These are phyloP conservation scores for Anguilla marmorata DNA, from an alignment of 2,797 vertebrate species.

Conservation along the genomic window DNA sequence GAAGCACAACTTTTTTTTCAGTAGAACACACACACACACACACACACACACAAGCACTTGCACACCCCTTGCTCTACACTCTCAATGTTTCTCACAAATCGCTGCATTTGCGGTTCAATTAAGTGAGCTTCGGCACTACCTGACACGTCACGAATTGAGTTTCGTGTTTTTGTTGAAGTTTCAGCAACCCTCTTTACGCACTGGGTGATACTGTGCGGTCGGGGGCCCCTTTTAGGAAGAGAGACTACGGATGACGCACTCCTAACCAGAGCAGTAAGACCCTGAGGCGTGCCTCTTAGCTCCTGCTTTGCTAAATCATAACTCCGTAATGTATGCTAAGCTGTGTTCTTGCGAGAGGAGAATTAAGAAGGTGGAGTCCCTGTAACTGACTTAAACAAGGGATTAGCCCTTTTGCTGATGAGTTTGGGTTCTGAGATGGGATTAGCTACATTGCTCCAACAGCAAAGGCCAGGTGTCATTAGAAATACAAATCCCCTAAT, in stretches of 20 bases:
- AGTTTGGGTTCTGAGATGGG: constrained; percentile 74
- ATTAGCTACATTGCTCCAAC: constrained; percentile 79
- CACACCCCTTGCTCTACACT: background rate
- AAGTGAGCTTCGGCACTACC: background rate
- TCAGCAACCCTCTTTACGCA: constrained; percentile 43
- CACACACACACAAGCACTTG: background rate
- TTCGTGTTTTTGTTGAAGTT: constrained; percentile 21
- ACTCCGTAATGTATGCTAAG: constrained; percentile 77
- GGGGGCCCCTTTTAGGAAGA: constrained; percentile 60
- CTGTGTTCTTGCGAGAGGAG: constrained; percentile 71
- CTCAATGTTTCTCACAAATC: background rate
- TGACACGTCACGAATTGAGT: constrained; percentile 11
- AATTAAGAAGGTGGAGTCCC: constrained; percentile 77
- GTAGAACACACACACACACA: background rate
- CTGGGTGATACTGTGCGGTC: constrained; percentile 52
- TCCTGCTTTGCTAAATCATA: constrained; percentile 59
- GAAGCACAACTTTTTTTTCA: background rate
- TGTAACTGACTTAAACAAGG: constrained; percentile 84
- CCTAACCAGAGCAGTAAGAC: constrained; percentile 55
- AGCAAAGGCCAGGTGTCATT: constrained; percentile 79
- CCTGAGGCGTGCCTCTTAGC: constrained; percentile 62
- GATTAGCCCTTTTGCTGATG: constrained; percentile 77
- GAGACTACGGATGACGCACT: constrained; percentile 66
- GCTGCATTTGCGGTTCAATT: background rate
- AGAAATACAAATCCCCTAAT: constrained; percentile 81